These are phyloP conservation scores for Trachymyrmex cornetzi DNA, from an alignment of 1,140 invertebrate genomes.

Conservation along the genomic window DNA sequence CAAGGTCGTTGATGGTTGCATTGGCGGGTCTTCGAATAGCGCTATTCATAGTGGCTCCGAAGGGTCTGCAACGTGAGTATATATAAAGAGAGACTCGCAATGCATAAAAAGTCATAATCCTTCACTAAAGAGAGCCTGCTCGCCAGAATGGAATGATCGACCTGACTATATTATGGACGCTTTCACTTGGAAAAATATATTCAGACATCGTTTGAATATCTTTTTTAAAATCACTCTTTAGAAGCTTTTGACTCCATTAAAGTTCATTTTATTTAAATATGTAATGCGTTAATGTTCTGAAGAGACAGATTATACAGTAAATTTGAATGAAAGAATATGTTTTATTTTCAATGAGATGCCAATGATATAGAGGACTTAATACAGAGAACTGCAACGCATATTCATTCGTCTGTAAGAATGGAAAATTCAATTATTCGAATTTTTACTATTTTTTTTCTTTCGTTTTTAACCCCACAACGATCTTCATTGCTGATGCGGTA, in stretches of 20 bases:
- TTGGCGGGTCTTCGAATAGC: background rate
- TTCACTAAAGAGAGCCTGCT: conserved; percentile 15
- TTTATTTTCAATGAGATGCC: background rate
- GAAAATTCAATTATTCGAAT: conserved; percentile 19
- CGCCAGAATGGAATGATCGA: conserved; percentile 31
- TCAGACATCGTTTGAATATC: background rate
- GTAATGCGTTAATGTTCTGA: background rate
- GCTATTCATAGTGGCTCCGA: conserved; percentile 37
- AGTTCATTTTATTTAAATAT: conserved; percentile 22
- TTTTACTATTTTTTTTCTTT: background rate
- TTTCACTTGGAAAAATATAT: conserved; percentile 35
- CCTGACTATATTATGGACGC: background rate
- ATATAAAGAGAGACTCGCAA: conserved; percentile 59
- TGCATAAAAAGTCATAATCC: conserved; percentile 65
- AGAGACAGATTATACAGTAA: background rate
- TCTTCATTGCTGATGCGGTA: conserved; percentile 47
- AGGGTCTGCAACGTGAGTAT: background rate
- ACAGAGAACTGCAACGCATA: too few species aligned
- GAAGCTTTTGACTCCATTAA: background rate
- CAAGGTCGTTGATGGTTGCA: conserved; percentile 18
- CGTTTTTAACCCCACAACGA: background rate
- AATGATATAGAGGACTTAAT: background rate
- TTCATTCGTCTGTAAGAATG: background rate
- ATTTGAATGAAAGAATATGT: background rate
- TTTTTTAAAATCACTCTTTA: conserved; percentile 1